A percentile compares a stretch with the other conserved stretches of the same genome.
These are phyloP conservation scores for Hydrotaea cyrtoneurina DNA, from an alignment of 2,888 invertebrate species.

Conservation along the genomic window DNA sequence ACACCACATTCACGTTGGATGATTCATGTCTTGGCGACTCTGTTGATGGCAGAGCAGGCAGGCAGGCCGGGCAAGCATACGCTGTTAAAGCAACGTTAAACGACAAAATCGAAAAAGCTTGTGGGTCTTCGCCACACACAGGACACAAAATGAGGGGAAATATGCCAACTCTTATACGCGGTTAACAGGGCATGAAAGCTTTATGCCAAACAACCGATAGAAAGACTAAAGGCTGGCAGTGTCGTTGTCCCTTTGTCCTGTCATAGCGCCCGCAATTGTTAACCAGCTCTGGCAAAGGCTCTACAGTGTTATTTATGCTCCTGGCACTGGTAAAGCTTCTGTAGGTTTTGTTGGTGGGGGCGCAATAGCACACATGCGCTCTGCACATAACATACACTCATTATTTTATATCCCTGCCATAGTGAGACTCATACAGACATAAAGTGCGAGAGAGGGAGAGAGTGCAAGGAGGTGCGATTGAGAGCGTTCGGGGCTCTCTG, in stretches of 20 bases:
- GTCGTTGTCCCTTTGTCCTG: background rate
- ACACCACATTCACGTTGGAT: conserved; percentile 50
- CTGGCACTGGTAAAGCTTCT: conserved; percentile 27
- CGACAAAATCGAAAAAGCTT: conserved; percentile 9
- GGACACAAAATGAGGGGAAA: conserved; percentile 45
- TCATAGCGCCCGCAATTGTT: background rate
- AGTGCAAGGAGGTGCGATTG: background rate
- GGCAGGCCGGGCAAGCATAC: background rate
- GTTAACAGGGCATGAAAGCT: conserved; percentile 32
- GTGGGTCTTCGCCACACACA: conserved; percentile 3
- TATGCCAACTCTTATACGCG: conserved; percentile 54
- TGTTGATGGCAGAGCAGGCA: background rate
- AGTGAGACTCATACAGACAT: background rate
- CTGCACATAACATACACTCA: background rate
- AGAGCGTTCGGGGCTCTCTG: conserved; percentile 29
- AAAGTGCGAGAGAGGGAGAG: background rate
- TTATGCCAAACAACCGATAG: background rate
- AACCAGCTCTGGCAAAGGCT: background rate
- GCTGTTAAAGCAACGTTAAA: background rate
- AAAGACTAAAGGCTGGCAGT: too few relatives aligned
- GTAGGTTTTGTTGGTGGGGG: background rate
- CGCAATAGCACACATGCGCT: background rate
- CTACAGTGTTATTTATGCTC: background rate
- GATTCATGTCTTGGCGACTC: conserved; percentile 44
- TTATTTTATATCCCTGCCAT: background rate